Evolutionary conservation across 1,140 invertebrate genomes (phyloP), one percentile per base, ranked within the genome.

Genomic region (Tribolium castaneum): DNA sequence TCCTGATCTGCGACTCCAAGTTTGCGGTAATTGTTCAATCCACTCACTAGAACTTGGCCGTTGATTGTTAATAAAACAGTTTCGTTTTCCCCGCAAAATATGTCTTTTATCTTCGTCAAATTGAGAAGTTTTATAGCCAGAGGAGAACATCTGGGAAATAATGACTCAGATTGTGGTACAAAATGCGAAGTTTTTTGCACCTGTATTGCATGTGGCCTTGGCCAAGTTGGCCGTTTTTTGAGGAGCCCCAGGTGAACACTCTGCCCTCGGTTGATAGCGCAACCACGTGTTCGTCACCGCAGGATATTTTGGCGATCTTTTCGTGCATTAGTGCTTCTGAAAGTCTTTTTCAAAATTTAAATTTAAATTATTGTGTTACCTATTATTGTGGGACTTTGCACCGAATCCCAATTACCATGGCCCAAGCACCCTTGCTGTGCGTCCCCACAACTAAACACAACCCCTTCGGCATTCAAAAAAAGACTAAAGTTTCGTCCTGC

Each of bases 391-490:
- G 94, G 94, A 82, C 86, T 89, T 12, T 89, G 85, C 34, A 86
- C 87, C 83, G 88, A 88, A 30, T 88, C 88, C 85, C 89, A 91
- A 78, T 93, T 90, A 0, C 90, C 91, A 84, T 93, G 92, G n/a
- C 93, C 94, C 4, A 94, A 84, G 80, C 90, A 92, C 39, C 92
- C 91, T 75, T 87, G 87, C 2, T 87, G 85, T 16, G 92, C 92
- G 86, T 92, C 90, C 0, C 94, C 94, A 86, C 93, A 94, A 50
- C 91, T 92, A 83, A 94, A 88, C 0, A 94, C 85, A 35, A 93
- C 90, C 10, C 94, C 94, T 76, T 91, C 90, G 80, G 93, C 90
- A 75, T 90, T 92, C 10, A 92, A 88, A 84, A 95, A 93, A 14
- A 94, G 85, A 81, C 91, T 90, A 82, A 90, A 91, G 3, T 88